Conservation (phyloP, 2,797 vertebrate species). For the Mareca penelope region DNA sequence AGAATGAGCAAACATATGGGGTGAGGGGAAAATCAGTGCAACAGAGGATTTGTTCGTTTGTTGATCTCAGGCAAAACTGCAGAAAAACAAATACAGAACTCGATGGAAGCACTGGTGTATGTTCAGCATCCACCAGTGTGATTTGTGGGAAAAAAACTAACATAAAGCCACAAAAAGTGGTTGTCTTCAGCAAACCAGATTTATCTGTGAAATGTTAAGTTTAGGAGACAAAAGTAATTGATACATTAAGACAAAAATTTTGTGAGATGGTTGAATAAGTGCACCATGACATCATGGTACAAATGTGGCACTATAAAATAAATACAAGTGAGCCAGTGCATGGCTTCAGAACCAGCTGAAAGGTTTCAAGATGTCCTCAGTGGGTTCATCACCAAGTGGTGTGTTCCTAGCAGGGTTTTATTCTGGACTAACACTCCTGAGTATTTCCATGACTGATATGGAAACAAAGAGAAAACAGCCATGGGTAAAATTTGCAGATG, state of each 20-base stretch:
- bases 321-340: background rate
- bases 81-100: background rate
- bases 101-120: background rate
- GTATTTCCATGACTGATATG: background rate
- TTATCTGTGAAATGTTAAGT: background rate
- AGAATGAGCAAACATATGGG: background rate
- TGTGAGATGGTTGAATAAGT: background rate
- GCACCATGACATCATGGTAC: background rate
- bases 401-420: background rate
- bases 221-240: background rate
- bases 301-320: background rate
- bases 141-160: background rate
- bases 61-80: background rate
- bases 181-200: background rate
- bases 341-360: background rate
- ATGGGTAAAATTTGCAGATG: background rate
- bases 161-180: background rate
- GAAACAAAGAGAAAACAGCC: background rate
- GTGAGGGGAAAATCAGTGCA: background rate
- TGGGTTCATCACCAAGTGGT: background rate
- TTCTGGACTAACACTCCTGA: background rate
- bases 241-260: background rate
- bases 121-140: background rate
- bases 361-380: background rate
- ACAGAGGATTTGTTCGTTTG: background rate